A percentile compares a stretch with the other conserved stretches of the same genome.
phyloP scores from a whole-genome alignment of 2,113 vertebrate species.

The Hippotragus niger region DNA sequence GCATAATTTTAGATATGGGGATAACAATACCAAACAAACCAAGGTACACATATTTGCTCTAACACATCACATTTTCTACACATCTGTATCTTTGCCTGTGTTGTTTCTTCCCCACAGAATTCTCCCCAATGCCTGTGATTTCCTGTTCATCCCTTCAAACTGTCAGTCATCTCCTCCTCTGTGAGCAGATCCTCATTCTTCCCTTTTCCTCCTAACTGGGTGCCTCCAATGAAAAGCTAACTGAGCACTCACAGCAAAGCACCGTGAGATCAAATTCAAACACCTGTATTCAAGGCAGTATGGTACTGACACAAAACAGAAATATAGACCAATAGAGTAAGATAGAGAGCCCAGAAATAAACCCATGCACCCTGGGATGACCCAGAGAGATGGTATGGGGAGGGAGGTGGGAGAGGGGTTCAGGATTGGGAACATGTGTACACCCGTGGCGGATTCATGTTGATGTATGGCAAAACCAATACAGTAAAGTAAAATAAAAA shows the following conservation, averaged over 20 bases:
- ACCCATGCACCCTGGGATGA: not conserved
- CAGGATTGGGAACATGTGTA: no score
- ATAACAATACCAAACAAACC: not conserved
- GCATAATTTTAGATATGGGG: not conserved
- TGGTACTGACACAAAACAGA: not conserved
- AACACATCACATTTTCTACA: not conserved
- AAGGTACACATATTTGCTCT: not conserved
- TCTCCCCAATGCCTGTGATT: not conserved
- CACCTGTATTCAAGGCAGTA: not conserved
- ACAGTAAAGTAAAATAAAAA: no score
- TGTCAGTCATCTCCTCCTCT: not conserved
- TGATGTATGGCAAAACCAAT: no score
- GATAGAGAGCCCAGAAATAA: not conserved
- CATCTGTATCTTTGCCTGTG: not conserved
- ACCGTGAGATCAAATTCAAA: accelerated
- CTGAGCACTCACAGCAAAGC: not conserved
- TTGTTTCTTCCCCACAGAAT: not conserved
- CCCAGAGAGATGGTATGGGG: no score
- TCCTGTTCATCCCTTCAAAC: not conserved
- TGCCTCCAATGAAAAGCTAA: not conserved
- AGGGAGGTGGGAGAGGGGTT: no score
- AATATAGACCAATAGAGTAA: not conserved
- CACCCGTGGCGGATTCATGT: no score
- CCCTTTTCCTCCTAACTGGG: not conserved
- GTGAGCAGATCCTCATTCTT: not conserved